Base-by-base conservation (phyloP, 2,888 invertebrate genomes). In the Pheosia tremula region DNA sequence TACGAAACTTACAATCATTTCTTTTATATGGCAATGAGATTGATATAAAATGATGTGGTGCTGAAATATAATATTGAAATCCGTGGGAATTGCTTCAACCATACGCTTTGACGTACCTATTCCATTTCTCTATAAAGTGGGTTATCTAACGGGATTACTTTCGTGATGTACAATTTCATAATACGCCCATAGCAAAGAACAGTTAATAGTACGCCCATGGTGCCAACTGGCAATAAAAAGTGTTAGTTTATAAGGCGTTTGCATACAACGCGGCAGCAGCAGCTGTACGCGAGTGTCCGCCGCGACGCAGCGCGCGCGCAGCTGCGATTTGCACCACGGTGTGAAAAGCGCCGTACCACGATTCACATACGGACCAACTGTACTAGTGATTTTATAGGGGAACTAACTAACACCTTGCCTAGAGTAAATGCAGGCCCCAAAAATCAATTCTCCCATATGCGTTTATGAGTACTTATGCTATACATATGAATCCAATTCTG, bases 161-260 rank as follows among this genome's bases (percentile, higher is more conserved):
- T 61, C 56, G 62, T 80, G 78, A 79, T 76, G 72, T 74, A 77
- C 68, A 75, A 68, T 73, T 66, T 75, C 59, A 67, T 71, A 75
- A 67, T 59, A 72, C 77, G 67, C 75, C 72, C 62, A 67, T 79
- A 77, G 78, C 24, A 24, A 24, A 24, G 24, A 24, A 24, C 24
- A 24, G 24, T 24, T 24, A 24, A 67, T 71, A 75, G 66, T 59
- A 72, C 77, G 67, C 75, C 72, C 63, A 67, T 79, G 77, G 78
- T 79, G 78, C 80, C 80, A 77, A 81, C 74, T 70, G 69, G 84
- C 82, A 89, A 91, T 91, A 91, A 91, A 91, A 89, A 88, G 83
- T 85, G 82, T 88, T 84, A 90, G 86, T 90, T 89, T 89, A 90
- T 90, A 91, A 91, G 91, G 90, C 82, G 92, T 91, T 91, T 91